Evolutionary conservation across 1,140 invertebrate species (phyloP).

Genomic region (Drosophila sulfurigaster): DNA sequence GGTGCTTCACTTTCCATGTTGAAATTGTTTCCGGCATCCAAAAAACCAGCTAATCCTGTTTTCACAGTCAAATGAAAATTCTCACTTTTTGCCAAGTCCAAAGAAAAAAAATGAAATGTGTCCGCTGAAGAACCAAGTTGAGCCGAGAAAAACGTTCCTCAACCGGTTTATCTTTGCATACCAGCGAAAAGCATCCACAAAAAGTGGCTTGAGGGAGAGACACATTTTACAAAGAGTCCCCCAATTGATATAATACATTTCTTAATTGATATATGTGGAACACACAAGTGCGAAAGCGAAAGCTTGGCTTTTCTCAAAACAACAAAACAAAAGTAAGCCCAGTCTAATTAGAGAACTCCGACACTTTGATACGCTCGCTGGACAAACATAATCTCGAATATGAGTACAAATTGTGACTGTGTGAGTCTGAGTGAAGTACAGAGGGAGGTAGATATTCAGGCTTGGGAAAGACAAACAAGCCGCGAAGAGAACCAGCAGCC

Average conservation of each 20-base stretch:
- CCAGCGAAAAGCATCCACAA: not conserved
- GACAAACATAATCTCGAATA: slow-evolving; percentile 6
- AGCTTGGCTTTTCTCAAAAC: slow-evolving; percentile 40
- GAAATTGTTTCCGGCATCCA: slow-evolving; percentile 30
- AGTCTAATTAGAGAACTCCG: slow-evolving; percentile 67
- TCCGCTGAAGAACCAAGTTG: slow-evolving; percentile 24
- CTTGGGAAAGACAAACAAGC: slow-evolving; percentile 45
- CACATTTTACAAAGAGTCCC: not conserved
- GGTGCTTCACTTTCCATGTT: slow-evolving; percentile 12
- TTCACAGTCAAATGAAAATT: slow-evolving; percentile 61
- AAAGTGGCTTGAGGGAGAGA: not conserved
- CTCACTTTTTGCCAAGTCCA: slow-evolving; percentile 68
- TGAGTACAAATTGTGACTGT: slow-evolving; percentile 30
- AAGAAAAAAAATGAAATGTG: slow-evolving; percentile 37
- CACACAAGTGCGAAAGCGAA: slow-evolving; percentile 69
- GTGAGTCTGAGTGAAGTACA: not conserved
- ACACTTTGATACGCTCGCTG: slow-evolving; percentile 62
- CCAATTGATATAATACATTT: slow-evolving; percentile 5
- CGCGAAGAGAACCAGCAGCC: slow-evolving; percentile 38
- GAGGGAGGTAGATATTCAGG: slow-evolving; percentile 16
- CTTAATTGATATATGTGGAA: slow-evolving; percentile 15
- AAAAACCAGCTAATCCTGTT: slow-evolving; percentile 73
- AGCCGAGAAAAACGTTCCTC: slow-evolving; percentile 34
- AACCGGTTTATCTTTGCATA: slow-evolving; percentile 63
- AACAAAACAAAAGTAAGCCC: slow-evolving; percentile 11